Evolutionary conservation across 2,797 vertebrate species (phyloP).

Genomic region (Hippoglossus hippoglossus): DNA sequence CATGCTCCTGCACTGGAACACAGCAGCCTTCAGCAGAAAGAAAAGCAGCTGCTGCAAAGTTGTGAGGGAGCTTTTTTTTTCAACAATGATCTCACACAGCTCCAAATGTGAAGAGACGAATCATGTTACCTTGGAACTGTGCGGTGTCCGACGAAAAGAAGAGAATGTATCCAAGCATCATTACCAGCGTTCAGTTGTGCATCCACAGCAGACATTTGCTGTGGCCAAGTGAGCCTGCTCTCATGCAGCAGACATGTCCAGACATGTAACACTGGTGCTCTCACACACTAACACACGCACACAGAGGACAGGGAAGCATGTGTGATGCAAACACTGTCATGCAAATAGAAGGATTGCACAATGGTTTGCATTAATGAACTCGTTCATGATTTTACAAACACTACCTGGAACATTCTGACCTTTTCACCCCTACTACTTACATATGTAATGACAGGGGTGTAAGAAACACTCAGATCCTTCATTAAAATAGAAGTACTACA

Average conservation of each 20-base stretch:
- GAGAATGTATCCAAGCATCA: conserved; percentile 47
- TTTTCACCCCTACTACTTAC: not conserved
- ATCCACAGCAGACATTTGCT: conserved; percentile 37
- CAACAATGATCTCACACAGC: conserved; percentile 3
- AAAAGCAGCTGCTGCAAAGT: conserved; percentile 26
- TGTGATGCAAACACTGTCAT: conserved; percentile 23
- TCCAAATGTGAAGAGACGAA: conserved; percentile 29
- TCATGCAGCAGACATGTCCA: conserved; percentile 75
- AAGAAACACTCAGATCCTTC: not conserved
- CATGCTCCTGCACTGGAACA: conserved; percentile 6
- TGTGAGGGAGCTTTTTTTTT: conserved; percentile 28
- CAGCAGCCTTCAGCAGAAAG: conserved; percentile 44
- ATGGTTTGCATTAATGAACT: not conserved
- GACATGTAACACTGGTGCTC: conserved; percentile 68
- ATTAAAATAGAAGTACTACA: not conserved
- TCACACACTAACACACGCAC: not conserved
- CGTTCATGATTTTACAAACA: conserved; percentile 4
- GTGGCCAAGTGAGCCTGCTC: conserved; percentile 28
- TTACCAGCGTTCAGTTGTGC: conserved; percentile 17
- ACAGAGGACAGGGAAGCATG: conserved; percentile 21
- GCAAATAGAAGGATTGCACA: not conserved
- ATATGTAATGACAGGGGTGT: not conserved
- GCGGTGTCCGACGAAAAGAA: conserved; percentile 25
- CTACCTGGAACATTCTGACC: not conserved
- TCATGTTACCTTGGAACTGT: conserved; percentile 60